These are phyloP conservation scores for Phymatocera aterrima DNA, from an alignment of 2,888 invertebrate genomes.

Conservation along the genomic window DNA sequence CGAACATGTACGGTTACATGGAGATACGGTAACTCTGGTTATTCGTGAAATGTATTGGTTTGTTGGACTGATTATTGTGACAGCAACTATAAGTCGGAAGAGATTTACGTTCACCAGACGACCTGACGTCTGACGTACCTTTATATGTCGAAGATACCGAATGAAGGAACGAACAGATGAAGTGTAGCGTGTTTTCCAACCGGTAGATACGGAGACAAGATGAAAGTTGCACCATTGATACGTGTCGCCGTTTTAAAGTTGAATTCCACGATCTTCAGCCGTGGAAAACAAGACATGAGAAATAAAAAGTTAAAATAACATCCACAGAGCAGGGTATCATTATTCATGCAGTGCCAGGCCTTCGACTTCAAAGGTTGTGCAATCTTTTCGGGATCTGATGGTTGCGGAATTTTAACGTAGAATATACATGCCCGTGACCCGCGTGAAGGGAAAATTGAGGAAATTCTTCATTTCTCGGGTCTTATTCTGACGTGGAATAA, in stretches of 20 bases:
- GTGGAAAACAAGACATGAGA: not conserved
- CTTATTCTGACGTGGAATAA: not conserved
- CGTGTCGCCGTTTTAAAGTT: not conserved
- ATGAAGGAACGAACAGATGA: not conserved
- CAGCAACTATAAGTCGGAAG: too few species aligned
- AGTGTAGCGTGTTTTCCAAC: not conserved
- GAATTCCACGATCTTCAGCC: not conserved
- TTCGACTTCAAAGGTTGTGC: constrained; percentile 12
- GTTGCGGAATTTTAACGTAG: not conserved
- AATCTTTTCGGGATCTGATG: constrained; percentile 17
- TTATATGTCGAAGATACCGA: not conserved
- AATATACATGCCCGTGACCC: not conserved
- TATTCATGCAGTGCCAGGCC: not conserved
- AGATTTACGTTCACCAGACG: too few species aligned
- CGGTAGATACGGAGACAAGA: not conserved
- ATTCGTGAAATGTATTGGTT: not conserved
- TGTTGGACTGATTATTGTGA: too few species aligned
- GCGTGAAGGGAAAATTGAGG: not conserved
- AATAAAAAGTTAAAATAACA: too few species aligned
- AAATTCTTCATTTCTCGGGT: not conserved
- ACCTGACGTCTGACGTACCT: not conserved
- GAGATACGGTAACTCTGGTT: not conserved
- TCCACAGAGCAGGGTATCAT: constrained; percentile 3
- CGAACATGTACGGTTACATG: not conserved
- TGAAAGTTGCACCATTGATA: not conserved